Percentiles rank a stretch among this genome's conserved stretches.
Evolutionary conservation across 2,113 vertebrate genomes (phyloP).

Genomic region (Chitala chitala): DNA sequence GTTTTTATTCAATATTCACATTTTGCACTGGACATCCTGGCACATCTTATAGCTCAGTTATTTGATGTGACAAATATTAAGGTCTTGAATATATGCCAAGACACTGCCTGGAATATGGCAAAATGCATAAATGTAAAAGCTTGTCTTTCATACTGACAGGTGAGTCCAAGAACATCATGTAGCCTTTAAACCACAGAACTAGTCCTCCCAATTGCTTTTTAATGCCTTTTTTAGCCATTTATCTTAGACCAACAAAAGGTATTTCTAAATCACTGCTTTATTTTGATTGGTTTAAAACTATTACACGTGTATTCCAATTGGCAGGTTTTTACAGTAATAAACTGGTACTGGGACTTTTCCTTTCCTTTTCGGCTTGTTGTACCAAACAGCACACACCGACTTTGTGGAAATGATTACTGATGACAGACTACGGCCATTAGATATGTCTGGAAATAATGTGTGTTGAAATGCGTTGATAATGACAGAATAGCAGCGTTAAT

Average conservation of each 20-base stretch:
- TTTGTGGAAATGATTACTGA: not conserved
- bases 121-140: not conserved
- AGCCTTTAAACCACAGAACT: not conserved
- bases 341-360: not conserved
- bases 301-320: not conserved
- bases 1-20: constrained; percentile 1
- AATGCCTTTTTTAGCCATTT: not conserved
- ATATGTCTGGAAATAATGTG: constrained; percentile 14
- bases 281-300: not conserved
- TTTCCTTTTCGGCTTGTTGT: not conserved
- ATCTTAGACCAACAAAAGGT: not conserved
- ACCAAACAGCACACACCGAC: not conserved
- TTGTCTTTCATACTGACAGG: not conserved
- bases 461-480: constrained; percentile 11
- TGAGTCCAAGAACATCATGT: not conserved
- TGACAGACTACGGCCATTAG: constrained; percentile 8
- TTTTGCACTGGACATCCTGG: not conserved
- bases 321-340: no score
- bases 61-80: not conserved
- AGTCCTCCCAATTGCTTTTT: not conserved
- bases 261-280: not conserved
- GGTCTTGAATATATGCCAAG: not conserved
- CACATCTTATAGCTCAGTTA: not conserved
- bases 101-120: not conserved
- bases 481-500: not conserved